Conservation (phyloP, 2,888 invertebrate genomes). For the Neocrepidodera transversa region DNA sequence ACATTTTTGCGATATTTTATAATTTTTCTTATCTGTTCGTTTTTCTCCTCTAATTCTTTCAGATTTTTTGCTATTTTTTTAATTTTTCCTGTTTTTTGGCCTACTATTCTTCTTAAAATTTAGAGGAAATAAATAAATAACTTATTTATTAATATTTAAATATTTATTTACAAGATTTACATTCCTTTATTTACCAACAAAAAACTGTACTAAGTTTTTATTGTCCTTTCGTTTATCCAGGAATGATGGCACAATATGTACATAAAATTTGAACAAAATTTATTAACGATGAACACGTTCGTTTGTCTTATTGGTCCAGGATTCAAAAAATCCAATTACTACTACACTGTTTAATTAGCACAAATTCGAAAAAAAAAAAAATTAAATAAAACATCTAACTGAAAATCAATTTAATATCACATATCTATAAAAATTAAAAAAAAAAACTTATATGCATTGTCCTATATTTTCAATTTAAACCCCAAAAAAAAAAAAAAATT, state of each 20-base stretch:
- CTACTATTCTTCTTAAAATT: too few relatives aligned
- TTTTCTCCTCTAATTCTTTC: too few relatives aligned
- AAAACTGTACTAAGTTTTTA: constrained; percentile 17
- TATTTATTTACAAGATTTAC: constrained; percentile 41
- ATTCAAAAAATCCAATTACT: too few relatives aligned
- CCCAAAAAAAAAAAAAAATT: constrained; percentile 12
- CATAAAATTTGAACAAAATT: constrained; percentile 21
- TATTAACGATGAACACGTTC: constrained; percentile 35
- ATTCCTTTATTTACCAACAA: constrained; percentile 32
- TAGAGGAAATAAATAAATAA: not conserved
- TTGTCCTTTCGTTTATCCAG: constrained; percentile 22
- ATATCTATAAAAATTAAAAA: constrained; percentile 18
- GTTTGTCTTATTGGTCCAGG: constrained; percentile 35
- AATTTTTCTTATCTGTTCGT: too few relatives aligned
- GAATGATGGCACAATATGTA: constrained; percentile 35
- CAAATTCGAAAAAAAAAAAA: too few relatives aligned
- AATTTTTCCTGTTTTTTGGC: too few relatives aligned
- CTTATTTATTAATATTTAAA: constrained; percentile 16
- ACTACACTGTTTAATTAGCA: too few relatives aligned
- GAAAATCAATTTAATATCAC: constrained; percentile 23
- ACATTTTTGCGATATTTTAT: too few relatives aligned
- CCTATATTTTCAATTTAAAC: not conserved
- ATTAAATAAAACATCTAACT: constrained; percentile 21
- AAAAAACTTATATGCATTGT: not conserved
- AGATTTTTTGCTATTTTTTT: too few relatives aligned